Conservation (phyloP, 2,888 invertebrate species). For the Caenorhabditis plicata region DNA sequence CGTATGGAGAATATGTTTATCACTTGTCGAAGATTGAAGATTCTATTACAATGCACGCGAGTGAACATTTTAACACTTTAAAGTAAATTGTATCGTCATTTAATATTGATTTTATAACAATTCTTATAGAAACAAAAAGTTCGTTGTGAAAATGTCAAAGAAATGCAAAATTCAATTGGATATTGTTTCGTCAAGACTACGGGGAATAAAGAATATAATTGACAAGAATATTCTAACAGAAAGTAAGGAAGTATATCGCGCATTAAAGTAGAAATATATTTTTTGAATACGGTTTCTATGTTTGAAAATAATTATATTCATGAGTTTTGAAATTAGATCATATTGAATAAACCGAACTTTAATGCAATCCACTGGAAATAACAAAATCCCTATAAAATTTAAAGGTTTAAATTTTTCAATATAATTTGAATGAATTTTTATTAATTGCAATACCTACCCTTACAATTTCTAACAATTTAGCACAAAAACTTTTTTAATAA, state of each 20-base stretch:
- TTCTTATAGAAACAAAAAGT: slow-evolving; percentile 16
- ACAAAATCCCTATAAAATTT: not conserved
- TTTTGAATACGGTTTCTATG: not conserved
- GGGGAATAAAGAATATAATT: slow-evolving; percentile 23
- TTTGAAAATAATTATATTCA: not conserved
- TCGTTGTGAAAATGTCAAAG: slow-evolving; percentile 15
- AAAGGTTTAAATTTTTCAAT: not conserved
- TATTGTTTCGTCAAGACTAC: slow-evolving; percentile 9
- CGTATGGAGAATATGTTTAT: slow-evolving; percentile 26
- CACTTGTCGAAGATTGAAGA: slow-evolving; percentile 29
- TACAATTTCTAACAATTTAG: too few relatives aligned
- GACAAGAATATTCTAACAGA: slow-evolving; percentile 25
- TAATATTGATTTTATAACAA: not conserved
- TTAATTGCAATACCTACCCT: too few relatives aligned
- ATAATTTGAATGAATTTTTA: too few relatives aligned
- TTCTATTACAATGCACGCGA: slow-evolving; percentile 14
- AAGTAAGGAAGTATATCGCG: slow-evolving; percentile 24
- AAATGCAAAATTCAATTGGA: slow-evolving; percentile 18
- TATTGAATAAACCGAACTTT: not conserved
- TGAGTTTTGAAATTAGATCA: not conserved
- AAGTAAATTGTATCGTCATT: slow-evolving; percentile 3
- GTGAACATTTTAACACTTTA: slow-evolving; percentile 19
- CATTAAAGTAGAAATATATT: too few relatives aligned
- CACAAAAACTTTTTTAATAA: too few relatives aligned
- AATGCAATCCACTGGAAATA: not conserved